Conservation (phyloP, 2,888 invertebrate species). For the Steinernema hermaphroditum region DNA sequence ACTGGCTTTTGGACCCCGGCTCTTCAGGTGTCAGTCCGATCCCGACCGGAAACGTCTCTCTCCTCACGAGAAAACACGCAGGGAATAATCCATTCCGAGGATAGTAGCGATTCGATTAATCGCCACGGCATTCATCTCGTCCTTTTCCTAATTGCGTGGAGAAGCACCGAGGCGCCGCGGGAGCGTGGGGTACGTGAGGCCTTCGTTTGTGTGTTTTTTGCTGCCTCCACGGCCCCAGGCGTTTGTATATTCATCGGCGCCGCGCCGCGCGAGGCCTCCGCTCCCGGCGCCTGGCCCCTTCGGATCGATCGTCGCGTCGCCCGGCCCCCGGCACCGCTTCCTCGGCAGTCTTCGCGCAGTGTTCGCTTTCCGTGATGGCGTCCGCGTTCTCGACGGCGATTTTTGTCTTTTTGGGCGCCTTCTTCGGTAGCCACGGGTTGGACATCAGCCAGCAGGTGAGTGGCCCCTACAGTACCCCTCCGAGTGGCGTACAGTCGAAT, state of each 20-base stretch:
- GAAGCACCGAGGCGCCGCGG: no score
- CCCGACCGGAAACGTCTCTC: no score
- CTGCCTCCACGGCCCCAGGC: background rate
- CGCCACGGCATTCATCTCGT: background rate
- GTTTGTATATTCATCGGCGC: conserved; percentile 7
- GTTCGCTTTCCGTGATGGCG: conserved; percentile 12
- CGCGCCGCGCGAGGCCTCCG: background rate
- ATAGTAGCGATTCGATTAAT: background rate
- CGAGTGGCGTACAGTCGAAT: no score
- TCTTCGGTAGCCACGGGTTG: conserved; percentile 25
- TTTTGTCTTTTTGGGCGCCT: conserved; percentile 8
- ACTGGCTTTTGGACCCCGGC: no score
- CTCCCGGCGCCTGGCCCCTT: background rate
- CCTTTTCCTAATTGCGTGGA: background rate
- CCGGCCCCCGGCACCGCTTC: background rate
- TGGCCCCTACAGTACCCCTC: no score
- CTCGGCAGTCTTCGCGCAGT: background rate
- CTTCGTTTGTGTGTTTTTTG: conserved; percentile 3
- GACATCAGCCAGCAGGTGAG: conserved; percentile 17
- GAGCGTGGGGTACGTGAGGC: background rate
- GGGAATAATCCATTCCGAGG: background rate
- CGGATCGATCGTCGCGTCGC: conserved; percentile 13
- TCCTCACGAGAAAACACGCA: no score
- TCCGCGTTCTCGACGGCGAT: conserved; percentile 17
- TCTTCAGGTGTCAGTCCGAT: no score